These are phyloP conservation scores for Cheilosia impressa DNA, from an alignment of 2,888 invertebrate genomes.

Conservation along the genomic window DNA sequence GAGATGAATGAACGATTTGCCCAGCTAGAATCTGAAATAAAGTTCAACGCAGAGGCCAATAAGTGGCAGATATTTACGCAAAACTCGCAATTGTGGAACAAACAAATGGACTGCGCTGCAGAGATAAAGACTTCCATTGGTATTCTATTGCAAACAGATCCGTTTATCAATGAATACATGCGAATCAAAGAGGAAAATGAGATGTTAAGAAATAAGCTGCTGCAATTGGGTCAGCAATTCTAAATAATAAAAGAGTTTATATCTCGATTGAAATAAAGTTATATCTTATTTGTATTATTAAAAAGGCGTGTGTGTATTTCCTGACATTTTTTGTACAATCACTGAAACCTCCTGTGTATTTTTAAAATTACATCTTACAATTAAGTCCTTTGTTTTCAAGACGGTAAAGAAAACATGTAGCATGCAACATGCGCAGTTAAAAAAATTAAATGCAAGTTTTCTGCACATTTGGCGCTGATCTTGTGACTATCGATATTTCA, in stretches of 20 bases:
- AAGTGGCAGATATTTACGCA: constrained; percentile 79
- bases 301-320: neutral
- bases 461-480: too few relatives aligned
- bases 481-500: too few relatives aligned
- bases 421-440: too few relatives aligned
- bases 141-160: constrained; percentile 79
- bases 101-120: constrained; percentile 77
- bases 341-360: too few relatives aligned
- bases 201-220: constrained; percentile 77
- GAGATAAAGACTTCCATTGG: constrained; percentile 79
- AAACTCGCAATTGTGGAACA: constrained; percentile 78
- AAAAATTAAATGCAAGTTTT: too few relatives aligned
- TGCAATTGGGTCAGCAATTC: constrained; percentile 70
- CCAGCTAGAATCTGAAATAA: constrained; percentile 79
- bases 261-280: constrained; percentile 12
- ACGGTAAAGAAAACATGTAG: too few relatives aligned
- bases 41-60: constrained; percentile 78
- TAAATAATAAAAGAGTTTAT: neutral
- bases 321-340: neutral
- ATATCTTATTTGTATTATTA: neutral
- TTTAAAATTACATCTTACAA: too few relatives aligned
- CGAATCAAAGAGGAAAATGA: constrained; percentile 80
- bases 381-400: too few relatives aligned
- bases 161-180: constrained; percentile 80
- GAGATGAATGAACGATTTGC: constrained; percentile 79